Evolutionary conservation across 2,888 invertebrate genomes (phyloP), one percentile per base, ranked within the genome.

Genomic region (Lasius fuliginosus): DNA sequence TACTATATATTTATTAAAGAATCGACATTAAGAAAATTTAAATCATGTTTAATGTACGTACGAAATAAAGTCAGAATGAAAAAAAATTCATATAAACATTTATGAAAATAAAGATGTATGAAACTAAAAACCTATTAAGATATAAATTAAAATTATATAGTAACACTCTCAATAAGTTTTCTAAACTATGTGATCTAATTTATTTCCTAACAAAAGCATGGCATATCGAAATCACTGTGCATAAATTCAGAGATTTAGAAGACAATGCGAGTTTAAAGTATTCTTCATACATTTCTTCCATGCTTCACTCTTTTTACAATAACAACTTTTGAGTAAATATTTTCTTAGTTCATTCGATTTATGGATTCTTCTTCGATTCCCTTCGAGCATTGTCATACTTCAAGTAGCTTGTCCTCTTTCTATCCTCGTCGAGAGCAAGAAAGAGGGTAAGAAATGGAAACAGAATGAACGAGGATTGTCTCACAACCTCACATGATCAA

Each of bases 391-490:
- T 8, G 11, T 42, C 46, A 6, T 42, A 36, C 58, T 71, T 56
- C 6, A 40, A 18, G 18, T 56, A 23, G 23, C 12, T 58, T 42
- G 6, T 15, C 60, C 58, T 79, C 12, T 71, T 79, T 33, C 49
- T 53, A 42, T 33, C 42, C 46, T 79, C 6, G 23, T 62, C 30
- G 23, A 71, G 46, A 23, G 46, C 33, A 36, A 79, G 58, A 71
- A 68, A 60, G 64, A 46, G 49, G 68, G 62, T 79, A 77, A 83
- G 64, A 79, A 83, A 77, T 33, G 67, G 46, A 83, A 58, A 83
- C 83, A 84, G 69, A 85, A 85, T 81, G 67, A 86, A 74, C 85
- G 77, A 88, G 73, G 83, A 40, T 65, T 65, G 33, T 73, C 69
- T 75, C 69, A 64, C 73, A 69, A 89, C 36, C 5, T 36, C 36